phyloP scores from a whole-genome alignment of 2,888 invertebrate genomes.

The Agrochola circellaris region DNA sequence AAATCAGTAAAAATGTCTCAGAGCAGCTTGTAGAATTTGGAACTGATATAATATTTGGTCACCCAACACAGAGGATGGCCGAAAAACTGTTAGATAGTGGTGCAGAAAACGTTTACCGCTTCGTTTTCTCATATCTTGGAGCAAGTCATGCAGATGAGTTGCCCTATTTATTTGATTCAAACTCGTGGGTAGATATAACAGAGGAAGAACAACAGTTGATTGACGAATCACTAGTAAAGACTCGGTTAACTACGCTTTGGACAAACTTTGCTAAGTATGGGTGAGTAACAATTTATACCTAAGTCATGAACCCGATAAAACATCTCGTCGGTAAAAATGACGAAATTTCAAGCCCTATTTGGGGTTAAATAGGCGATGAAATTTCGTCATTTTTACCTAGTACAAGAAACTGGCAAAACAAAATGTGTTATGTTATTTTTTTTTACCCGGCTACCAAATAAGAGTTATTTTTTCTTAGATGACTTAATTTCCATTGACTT shows the following conservation, averaged over 20 bases:
- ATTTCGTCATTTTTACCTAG: background rate
- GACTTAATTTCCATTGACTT: background rate
- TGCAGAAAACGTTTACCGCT: conserved; percentile 31
- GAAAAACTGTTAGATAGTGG: conserved; percentile 34
- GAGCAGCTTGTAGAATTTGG: conserved; percentile 21
- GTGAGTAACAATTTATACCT: conserved; percentile 5
- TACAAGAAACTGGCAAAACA: no score
- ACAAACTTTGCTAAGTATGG: conserved; percentile 63
- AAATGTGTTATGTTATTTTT: background rate
- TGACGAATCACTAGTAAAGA: conserved; percentile 30
- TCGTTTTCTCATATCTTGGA: conserved; percentile 41
- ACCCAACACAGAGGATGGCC: conserved; percentile 45
- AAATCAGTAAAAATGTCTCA: no score
- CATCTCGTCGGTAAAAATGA: no score
- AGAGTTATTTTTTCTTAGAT: background rate
- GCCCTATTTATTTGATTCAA: conserved; percentile 53
- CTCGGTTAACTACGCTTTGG: conserved; percentile 58
- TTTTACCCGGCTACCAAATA: no score
- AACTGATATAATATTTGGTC: conserved; percentile 43
- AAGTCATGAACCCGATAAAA: no score
- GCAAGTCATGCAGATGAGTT: conserved; percentile 58
- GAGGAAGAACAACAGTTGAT: conserved; percentile 50
- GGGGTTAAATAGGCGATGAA: no score
- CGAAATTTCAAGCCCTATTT: no score
- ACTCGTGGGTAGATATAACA: background rate